These are phyloP conservation scores for Alloscopus bannaensis DNA, from an alignment of 2,888 invertebrate species.

Conservation along the genomic window DNA sequence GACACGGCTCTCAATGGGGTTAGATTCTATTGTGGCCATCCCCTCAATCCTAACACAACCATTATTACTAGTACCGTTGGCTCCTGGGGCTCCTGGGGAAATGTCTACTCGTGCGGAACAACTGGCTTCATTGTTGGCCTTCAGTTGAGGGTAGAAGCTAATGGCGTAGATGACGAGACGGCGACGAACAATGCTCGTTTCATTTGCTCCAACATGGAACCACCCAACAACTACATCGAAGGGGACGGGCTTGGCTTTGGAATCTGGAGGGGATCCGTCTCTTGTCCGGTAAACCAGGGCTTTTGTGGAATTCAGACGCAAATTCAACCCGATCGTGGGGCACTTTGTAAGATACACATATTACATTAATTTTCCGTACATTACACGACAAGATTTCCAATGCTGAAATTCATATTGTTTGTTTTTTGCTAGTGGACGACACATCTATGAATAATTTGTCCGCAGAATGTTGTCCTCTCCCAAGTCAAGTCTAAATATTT, in stretches of 20 bases:
- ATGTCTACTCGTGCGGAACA: slow-evolving; percentile 20
- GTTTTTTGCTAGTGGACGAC: slow-evolving; percentile 51
- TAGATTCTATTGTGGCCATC: slow-evolving; percentile 49
- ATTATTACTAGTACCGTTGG: slow-evolving; percentile 20
- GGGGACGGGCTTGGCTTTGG: slow-evolving; percentile 58
- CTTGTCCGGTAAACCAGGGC: slow-evolving; percentile 41
- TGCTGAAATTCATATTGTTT: too few species aligned
- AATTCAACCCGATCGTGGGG: slow-evolving; percentile 57
- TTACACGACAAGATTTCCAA: too few species aligned
- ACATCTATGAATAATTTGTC: slow-evolving; percentile 64
- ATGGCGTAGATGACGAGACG: slow-evolving; percentile 50
- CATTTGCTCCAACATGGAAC: slow-evolving; percentile 39
- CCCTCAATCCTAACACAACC: slow-evolving; percentile 10
- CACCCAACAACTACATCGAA: slow-evolving; percentile 52
- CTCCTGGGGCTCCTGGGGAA: slow-evolving; percentile 33
- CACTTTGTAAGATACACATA: slow-evolving; percentile 52
- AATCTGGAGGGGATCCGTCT: slow-evolving; percentile 30
- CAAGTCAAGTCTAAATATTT: too few species aligned
- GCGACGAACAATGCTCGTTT: slow-evolving; percentile 51
- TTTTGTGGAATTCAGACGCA: slow-evolving; percentile 65
- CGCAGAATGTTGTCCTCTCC: slow-evolving; percentile 54
- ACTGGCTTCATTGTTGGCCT: slow-evolving; percentile 53
- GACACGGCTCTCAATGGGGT: slow-evolving; percentile 52
- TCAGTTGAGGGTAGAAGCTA: slow-evolving; percentile 34
- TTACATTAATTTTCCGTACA: too few species aligned